Base-by-base conservation (phyloP, 2,888 invertebrate genomes). In the Rhaphigaster nebulosa region DNA sequence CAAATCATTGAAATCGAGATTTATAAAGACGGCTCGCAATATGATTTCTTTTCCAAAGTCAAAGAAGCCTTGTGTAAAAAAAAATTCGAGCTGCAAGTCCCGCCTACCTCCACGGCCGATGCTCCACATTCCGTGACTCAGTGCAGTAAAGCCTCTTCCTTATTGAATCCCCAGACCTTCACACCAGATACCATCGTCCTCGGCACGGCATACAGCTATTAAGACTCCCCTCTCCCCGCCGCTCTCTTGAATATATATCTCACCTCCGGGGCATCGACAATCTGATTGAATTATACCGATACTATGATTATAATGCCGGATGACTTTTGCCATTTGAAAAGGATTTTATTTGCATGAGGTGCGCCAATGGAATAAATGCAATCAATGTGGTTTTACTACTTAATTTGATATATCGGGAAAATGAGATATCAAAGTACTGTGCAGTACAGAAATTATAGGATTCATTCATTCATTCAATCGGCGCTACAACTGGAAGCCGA, bases 101-200 rank as follows among this genome's bases (percentile, higher is more conserved):
- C 60, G 10, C 26, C 10, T n/a, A 23, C 4, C 29, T 15, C 29
- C 15, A 29, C 65, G 29, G 12, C 65, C 65, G 65, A 65, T 18
- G 65, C 65, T 65, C 65, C 65, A 65, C 15, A 65, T 65, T 65
- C 65, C 65, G 65, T 65, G 65, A 65, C 65, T 18, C 18, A 1
- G 29, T 6, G 29, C 29, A 65, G 65, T 65, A 65, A 65, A 60
- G 65, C 10, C 65, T 65, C 65, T 65, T 65, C 65, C 65, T 65
- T 65, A 65, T 65, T 65, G 65, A 65, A 65, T 65, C 65, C 29
- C 15, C 65, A 65, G 65, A 65, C 65, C 65, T 65, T 65, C 65
- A 65, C 65, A 65, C 65, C 65, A 65, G 65, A 65, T 65, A 65
- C 65, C 65, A 65, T 65, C 65, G 65, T 65, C 65, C 34, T 65